A percentile compares a stretch with the other conserved stretches of the same genome.
Evolutionary conservation across 2,113 vertebrate genomes (phyloP).

Genomic region (Budorcas taxicolor): DNA sequence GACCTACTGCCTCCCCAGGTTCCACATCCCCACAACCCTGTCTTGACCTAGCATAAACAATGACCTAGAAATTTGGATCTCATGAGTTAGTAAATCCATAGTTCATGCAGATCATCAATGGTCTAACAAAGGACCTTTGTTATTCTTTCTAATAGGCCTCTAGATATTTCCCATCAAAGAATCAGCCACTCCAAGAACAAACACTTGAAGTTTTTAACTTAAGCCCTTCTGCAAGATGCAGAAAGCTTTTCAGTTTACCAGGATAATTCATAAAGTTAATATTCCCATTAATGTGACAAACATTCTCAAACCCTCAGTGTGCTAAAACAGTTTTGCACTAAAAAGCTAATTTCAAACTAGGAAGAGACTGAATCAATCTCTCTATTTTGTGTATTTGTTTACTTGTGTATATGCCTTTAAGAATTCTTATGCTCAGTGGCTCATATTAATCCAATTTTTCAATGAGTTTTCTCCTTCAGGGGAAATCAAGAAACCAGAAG

Average conservation of each 20-base stretch:
- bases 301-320: neutral
- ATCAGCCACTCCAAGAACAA: neutral
- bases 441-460: constrained; percentile 52
- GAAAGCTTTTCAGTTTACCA: constrained; percentile 18
- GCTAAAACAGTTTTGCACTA: neutral
- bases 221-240: neutral
- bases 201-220: neutral
- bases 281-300: neutral
- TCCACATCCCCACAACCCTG: neutral
- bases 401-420: neutral
- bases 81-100: neutral
- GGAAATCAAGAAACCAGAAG: constrained; percentile 54
- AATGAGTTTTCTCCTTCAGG: constrained; percentile 38
- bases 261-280: neutral
- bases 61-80: neutral
- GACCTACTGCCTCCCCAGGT: neutral
- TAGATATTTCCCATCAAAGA: constrained; percentile 9
- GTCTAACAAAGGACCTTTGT: neutral
- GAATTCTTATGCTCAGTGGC: constrained; percentile 10
- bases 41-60: neutral
- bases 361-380: neutral
- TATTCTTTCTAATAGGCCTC: neutral
- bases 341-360: neutral
- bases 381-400: neutral
- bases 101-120: neutral